Conservation (phyloP, 2,888 invertebrate genomes). For the Dastarcus helophoroides region DNA sequence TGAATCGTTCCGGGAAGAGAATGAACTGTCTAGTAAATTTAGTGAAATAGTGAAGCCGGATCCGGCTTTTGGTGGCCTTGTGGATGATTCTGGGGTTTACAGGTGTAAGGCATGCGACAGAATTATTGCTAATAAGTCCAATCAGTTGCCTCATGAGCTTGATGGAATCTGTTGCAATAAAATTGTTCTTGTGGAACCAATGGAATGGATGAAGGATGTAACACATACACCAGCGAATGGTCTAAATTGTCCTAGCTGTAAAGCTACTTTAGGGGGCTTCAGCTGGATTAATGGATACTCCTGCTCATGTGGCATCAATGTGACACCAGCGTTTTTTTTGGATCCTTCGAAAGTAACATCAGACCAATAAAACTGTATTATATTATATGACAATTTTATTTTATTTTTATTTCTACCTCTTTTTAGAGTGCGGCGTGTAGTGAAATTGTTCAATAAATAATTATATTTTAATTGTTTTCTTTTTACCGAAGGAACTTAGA, state of each 20-base stretch:
- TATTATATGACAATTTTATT: no score
- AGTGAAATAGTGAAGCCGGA: conserved; percentile 68
- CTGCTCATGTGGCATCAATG: conserved; percentile 82
- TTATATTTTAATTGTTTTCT: no score
- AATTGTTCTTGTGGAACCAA: conserved; percentile 79
- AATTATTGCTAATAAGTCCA: conserved; percentile 68
- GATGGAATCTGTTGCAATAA: conserved; percentile 45
- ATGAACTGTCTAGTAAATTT: conserved; percentile 70
- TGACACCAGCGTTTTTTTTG: conserved; percentile 85
- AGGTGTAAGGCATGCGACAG: conserved; percentile 72
- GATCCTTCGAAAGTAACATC: conserved; percentile 86
- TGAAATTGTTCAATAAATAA: no score
- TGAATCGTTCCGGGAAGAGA: conserved; percentile 69
- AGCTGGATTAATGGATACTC: conserved; percentile 86
- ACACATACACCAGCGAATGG: conserved; percentile 67
- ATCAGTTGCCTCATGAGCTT: conserved; percentile 60
- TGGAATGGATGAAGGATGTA: conserved; percentile 78
- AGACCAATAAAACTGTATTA: no score
- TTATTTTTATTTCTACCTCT: no score
- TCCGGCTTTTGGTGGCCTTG: conserved; percentile 55
- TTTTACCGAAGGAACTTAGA: no score
- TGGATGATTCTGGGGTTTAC: conserved; percentile 78
- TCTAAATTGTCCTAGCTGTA: conserved; percentile 78
- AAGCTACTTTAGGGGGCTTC: conserved; percentile 75
- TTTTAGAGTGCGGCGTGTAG: no score